Percentiles rank a stretch among this genome's conserved stretches.
Conservation (phyloP, 2,797 vertebrate genomes). For the Crocodylus rhombifer region DNA sequence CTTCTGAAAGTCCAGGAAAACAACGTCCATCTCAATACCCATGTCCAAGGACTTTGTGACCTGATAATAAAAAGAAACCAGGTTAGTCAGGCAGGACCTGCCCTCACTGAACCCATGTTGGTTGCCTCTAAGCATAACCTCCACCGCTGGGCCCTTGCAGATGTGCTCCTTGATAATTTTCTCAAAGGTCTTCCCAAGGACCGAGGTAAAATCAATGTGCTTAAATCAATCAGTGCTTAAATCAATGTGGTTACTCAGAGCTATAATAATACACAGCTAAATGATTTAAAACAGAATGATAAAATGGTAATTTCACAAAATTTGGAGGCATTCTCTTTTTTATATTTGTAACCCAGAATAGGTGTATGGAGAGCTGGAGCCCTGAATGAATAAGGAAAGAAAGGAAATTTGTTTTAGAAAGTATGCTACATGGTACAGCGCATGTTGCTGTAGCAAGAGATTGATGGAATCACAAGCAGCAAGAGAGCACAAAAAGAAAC, state of each 20-base stretch:
- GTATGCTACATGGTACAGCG: neutral
- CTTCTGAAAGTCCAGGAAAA: no score
- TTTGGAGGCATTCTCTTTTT: slow-evolving; percentile 9
- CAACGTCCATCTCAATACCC: no score
- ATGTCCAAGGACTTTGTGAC: no score
- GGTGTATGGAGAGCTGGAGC: neutral
- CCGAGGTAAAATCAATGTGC: no score
- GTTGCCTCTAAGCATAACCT: no score
- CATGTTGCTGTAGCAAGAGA: neutral
- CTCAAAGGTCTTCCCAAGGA: no score
- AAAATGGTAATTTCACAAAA: neutral
- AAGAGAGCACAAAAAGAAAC: slow-evolving; percentile 43
- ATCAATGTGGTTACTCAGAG: neutral
- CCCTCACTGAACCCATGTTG: no score
- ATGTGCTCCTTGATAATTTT: no score
- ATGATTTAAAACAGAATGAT: neutral
- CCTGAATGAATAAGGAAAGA: neutral
- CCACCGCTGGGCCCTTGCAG: no score
- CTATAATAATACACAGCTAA: neutral
- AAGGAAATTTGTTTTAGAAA: slow-evolving; percentile 14
- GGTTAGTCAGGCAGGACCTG: no score
- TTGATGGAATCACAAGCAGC: neutral
- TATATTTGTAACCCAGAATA: neutral
- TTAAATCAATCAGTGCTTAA: no score
- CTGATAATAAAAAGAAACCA: no score